Conservation (phyloP, 2,797 vertebrate species). For the Miichthys miiuy region DNA sequence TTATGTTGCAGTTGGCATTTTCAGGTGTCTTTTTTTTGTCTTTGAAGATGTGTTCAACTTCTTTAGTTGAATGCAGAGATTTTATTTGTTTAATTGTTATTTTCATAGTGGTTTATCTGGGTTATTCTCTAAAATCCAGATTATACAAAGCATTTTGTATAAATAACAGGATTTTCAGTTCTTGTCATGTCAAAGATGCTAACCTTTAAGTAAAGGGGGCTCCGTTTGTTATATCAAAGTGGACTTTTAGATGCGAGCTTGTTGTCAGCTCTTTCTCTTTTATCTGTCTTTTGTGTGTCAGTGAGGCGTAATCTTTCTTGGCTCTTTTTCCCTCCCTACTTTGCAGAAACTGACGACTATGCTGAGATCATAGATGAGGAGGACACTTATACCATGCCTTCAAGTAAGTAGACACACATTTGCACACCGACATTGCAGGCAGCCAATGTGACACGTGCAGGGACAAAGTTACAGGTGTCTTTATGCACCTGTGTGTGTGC, state of each 20-base stretch:
- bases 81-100: neutral
- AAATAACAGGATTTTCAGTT: neutral
- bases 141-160: neutral
- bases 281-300: neutral
- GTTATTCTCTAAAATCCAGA: neutral
- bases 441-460: conserved; percentile 1
- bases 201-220: neutral
- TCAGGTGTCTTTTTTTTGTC: conserved; percentile 37
- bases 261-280: neutral
- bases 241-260: neutral
- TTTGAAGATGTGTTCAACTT: conserved; percentile 7
- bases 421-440: neutral
- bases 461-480: neutral
- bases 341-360: conserved; percentile 97
- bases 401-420: conserved; percentile 89
- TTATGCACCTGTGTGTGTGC: conserved; percentile 5
- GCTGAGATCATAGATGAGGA: conserved; percentile 99
- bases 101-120: neutral
- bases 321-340: conserved; percentile 48
- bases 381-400: conserved; percentile 99
- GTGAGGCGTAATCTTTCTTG: conserved; percentile 29
- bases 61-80: conserved; percentile 8
- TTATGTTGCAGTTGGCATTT: conserved; percentile 34
- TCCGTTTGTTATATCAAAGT: conserved; percentile 1
- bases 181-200: neutral